Evolutionary conservation across 2,113 vertebrate genomes (phyloP).

Genomic region (Cranoglanis bouderius): DNA sequence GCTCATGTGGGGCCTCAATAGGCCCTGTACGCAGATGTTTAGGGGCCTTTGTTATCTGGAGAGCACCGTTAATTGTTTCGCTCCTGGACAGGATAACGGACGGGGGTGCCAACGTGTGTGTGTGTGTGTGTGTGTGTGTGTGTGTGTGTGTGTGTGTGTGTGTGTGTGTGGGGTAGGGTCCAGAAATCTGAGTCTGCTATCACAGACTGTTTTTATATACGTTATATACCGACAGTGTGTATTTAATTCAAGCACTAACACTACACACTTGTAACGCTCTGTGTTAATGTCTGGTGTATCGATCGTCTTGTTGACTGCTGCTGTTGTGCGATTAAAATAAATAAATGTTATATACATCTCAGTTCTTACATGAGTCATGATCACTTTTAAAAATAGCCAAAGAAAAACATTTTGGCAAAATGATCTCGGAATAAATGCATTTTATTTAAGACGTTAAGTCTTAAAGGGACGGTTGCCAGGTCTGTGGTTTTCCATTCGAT

Average conservation of each 20-base stretch:
- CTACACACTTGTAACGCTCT: not conserved
- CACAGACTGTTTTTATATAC: not conserved
- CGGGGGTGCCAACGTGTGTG: constrained; percentile 61
- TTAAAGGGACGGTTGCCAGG: not conserved
- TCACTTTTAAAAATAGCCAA: not conserved
- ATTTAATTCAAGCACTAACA: not conserved
- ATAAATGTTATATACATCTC: not conserved
- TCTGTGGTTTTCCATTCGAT: not conserved
- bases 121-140: constrained; percentile 32
- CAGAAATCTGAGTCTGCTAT: not conserved
- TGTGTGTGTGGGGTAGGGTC: constrained; percentile 6
- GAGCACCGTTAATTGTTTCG: constrained; percentile 71
- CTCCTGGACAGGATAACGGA: constrained; percentile 62
- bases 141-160: constrained; percentile 19
- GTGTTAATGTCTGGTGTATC: not conserved
- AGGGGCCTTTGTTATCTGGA: constrained; percentile 70
- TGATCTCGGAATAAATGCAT: not conserved
- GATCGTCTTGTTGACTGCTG: not conserved
- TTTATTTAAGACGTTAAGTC: not conserved
- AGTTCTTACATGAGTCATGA: not conserved
- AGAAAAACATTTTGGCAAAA: not conserved
- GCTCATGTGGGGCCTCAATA: constrained; percentile 57
- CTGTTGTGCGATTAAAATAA: not conserved
- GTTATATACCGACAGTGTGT: not conserved
- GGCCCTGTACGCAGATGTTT: constrained; percentile 73